Evolutionary conservation across 2,888 invertebrate species (phyloP), one percentile per base, ranked within the genome.

Genomic region (Acleris emargana): DNA sequence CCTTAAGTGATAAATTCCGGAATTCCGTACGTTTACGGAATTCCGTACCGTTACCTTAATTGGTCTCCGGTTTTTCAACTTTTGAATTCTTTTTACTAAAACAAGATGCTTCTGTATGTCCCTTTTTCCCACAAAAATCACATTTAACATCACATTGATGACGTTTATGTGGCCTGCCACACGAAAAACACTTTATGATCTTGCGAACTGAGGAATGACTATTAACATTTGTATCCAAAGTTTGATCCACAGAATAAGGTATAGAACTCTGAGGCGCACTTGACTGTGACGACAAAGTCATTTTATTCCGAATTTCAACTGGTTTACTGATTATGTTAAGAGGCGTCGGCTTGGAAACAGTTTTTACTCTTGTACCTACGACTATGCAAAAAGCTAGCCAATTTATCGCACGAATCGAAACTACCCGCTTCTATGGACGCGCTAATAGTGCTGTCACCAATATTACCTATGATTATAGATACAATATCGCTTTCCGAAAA

Each of bases 141-240:
- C 62, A 62, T 62, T 62, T 54, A 17, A 28, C 68, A 61, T 18
- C 47, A 57, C 68, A 68, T 43, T 68, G 68, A 52, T 57, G 43
- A 38, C 59, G 32, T 52, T 62, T 64, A 28, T 64, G 68, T 16
- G 64, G 54, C 0, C 64, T 64, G 4, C 64, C 68, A 28, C 68
- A 68, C 11, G 25, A 22, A 25, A 28, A 68, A 62, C 64, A 68
- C 43, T 59, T 53, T 38, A 68, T 55, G 22, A 45, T 25, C 54
- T 54, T 58, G 3, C 62, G 64, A 16, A 4, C 20, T 43, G 25
- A 20, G 13, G 16, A 16, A 2, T 25, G 51, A 5, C 1, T 25
- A 25, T n/a, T 51, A 51, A 16, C 16, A 16, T 6, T 25, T 7
- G 16, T 16, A n/a, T 51, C 25, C 17, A 17, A 17, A 7, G 17